phyloP scores from a whole-genome alignment of 2,113 vertebrate genomes.

The Coturnix japonica region DNA sequence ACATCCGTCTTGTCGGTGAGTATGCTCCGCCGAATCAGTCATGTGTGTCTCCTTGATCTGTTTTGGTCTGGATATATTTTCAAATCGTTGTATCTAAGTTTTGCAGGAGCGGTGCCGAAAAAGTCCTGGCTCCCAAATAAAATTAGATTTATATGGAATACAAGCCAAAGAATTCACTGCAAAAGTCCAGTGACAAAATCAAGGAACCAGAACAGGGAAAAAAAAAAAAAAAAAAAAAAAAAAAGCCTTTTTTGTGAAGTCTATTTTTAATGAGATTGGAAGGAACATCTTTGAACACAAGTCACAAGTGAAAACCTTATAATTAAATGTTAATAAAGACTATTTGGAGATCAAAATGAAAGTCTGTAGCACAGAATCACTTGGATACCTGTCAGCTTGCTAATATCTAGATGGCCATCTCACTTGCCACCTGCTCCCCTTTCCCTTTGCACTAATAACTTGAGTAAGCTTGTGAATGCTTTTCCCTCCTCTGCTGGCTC shows the following conservation, averaged over 20 bases:
- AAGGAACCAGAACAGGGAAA: conserved; percentile 3
- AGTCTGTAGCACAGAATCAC: conserved; percentile 13
- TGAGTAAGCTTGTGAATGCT: background rate
- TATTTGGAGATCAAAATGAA: conserved; percentile 46
- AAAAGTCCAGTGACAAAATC: conserved; percentile 67
- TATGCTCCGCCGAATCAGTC: conserved; percentile 64
- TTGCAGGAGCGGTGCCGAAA: conserved; percentile 73
- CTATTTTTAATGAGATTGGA: conserved; percentile 22
- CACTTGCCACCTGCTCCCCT: conserved; percentile 37
- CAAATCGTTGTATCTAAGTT: conserved; percentile 71
- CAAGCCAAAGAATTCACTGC: conserved; percentile 55
- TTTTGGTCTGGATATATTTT: conserved; percentile 74
- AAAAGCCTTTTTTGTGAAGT: background rate
- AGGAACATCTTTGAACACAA: background rate
- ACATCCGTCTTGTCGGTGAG: conserved; percentile 73
- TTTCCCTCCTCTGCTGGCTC: background rate
- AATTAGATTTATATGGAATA: conserved; percentile 71
- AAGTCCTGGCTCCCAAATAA: conserved; percentile 73
- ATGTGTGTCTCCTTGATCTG: conserved; percentile 75
- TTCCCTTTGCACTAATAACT: conserved; percentile 30
- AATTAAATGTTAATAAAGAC: conserved; percentile 48
- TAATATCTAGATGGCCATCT: conserved; percentile 16
- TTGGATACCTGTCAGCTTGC: conserved; percentile 35
- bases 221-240: no score
- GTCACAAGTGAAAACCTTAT: background rate